Percentiles rank a stretch among this genome's conserved stretches.
phyloP scores from a whole-genome alignment of 2,888 invertebrate species.

The Trissoscelio sp. region DNA sequence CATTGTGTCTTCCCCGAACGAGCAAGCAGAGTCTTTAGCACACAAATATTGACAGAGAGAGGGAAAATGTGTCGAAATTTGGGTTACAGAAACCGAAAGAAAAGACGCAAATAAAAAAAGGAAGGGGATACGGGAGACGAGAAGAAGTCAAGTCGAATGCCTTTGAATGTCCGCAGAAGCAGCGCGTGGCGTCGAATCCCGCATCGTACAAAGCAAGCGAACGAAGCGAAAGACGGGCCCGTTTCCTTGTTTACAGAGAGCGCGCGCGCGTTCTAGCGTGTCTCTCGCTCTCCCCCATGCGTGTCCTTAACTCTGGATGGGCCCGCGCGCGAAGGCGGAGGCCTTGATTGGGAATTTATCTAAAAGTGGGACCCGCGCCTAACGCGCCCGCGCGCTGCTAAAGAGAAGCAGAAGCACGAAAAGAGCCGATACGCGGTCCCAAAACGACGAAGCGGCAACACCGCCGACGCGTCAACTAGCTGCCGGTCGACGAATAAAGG shows the following conservation, averaged over 20 bases:
- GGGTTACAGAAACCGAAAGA: constrained; percentile 42
- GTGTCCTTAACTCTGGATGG: constrained; percentile 9
- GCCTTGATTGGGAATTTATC: constrained; percentile 76
- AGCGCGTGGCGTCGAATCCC: constrained; percentile 52
- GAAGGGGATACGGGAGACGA: constrained; percentile 12
- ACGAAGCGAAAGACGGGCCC: constrained; percentile 61
- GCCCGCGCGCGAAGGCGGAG: constrained; percentile 65
- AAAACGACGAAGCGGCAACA: constrained; percentile 76
- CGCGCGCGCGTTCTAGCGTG: constrained; percentile 42
- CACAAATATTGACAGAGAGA: constrained; percentile 53
- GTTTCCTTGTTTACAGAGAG: constrained; percentile 71
- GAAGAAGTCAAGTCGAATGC: constrained; percentile 47
- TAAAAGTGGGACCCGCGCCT: constrained; percentile 72
- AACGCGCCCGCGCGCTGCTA: constrained; percentile 56
- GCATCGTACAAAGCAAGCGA: constrained; percentile 47
- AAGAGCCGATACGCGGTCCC: constrained; percentile 48
- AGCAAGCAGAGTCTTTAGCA: constrained; percentile 47
- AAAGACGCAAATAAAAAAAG: constrained; percentile 37
- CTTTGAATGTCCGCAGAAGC: constrained; percentile 56
- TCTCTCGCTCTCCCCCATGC: constrained; percentile 19
- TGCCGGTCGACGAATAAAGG: constrained; percentile 65
- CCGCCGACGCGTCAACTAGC: constrained; percentile 75
- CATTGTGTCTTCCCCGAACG: constrained; percentile 28
- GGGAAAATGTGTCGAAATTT: constrained; percentile 45
- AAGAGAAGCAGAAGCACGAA: constrained; percentile 66